Base-by-base conservation (phyloP, 2,888 invertebrate species). In the Tenodera sinensis region DNA sequence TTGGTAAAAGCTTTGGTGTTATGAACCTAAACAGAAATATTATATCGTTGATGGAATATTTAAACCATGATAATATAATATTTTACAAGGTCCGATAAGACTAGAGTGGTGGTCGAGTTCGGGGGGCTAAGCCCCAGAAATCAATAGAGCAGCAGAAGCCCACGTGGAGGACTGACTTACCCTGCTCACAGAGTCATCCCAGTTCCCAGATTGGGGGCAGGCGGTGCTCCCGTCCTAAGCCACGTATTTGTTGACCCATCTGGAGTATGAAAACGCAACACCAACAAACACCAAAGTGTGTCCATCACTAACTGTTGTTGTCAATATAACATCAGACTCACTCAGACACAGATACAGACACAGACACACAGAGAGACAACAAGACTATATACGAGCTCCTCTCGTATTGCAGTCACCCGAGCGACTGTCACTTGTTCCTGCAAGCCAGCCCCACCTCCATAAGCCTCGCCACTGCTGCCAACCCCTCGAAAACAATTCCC, bases 361-460 rank as follows among this genome's bases (percentile, higher is more conserved):
- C 9, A 12, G 12, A 42, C 42, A 42, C 42, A 42, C 34, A 7
- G 7, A 34, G 6, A 3, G 34, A 7, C 34, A 6, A 34, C 30
- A 30, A 30, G 2, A 30, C 2, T 30, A 4, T 30, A 30, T n/a
- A n/a, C n/a, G 15, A 20, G 6, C 0, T 15, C 54, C 81, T 86
- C 28, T n/a, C 86, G 81, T 28, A 25, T 54, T 4, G 34, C 81
- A 87, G 83, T 25, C 83, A 82, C 30, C 87, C 87, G 87, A 34
- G 83, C 81, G 81, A 87, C 87, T 87, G 47, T 85, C 81, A n/a
- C 71, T 71, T 71, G 54, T 71, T 27, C 54, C 25, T 30, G 84
- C 27, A 83, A 28, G 27, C 82, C 83, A 83, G 89, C 89, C 89
- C 89, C 89, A 89, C 89, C 89, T 86, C 89, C 89, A 42, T 89